These are phyloP conservation scores for Anadara kagoshimensis DNA, from an alignment of 1,140 invertebrate genomes.

Conservation along the genomic window DNA sequence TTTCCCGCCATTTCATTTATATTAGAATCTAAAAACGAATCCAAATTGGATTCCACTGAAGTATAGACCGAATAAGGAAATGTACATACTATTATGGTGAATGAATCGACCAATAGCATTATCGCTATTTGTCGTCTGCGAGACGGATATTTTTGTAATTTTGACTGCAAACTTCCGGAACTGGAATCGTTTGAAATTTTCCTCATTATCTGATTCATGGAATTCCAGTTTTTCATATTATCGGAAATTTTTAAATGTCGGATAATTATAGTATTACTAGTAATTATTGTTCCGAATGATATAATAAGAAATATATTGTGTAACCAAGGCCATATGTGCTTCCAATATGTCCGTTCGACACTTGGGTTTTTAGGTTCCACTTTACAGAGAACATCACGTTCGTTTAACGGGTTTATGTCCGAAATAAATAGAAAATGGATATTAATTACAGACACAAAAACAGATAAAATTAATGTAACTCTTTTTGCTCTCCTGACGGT, in stretches of 20 bases:
- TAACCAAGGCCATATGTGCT: conserved; percentile 53
- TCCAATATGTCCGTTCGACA: conserved; percentile 38
- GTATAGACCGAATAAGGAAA: conserved; percentile 55
- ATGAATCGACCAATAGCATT: conserved; percentile 60
- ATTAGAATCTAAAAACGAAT: conserved; percentile 12
- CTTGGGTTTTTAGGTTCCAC: conserved; percentile 28
- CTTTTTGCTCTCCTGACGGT: conserved; percentile 50
- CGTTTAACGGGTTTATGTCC: conserved; percentile 35
- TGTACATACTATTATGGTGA: conserved; percentile 56
- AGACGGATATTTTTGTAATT: conserved; percentile 4
- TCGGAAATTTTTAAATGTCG: conserved; percentile 44
- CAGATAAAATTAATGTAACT: conserved; percentile 31
- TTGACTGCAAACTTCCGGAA: neutral
- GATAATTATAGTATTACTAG: conserved; percentile 65
- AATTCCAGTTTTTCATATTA: conserved; percentile 23
- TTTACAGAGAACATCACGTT: conserved; percentile 49
- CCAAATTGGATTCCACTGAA: conserved; percentile 30
- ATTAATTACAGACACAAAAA: conserved; percentile 47
- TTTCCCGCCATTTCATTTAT: conserved; percentile 22
- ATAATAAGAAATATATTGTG: conserved; percentile 56
- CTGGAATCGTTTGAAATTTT: neutral
- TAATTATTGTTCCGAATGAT: conserved; percentile 51
- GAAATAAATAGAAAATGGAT: conserved; percentile 53
- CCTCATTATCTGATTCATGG: conserved; percentile 7
- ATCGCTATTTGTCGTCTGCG: conserved; percentile 50